Evolutionary conservation across 2,797 vertebrate species (phyloP), one percentile per base, ranked within the genome.

Genomic region (Gallinago solitaria): DNA sequence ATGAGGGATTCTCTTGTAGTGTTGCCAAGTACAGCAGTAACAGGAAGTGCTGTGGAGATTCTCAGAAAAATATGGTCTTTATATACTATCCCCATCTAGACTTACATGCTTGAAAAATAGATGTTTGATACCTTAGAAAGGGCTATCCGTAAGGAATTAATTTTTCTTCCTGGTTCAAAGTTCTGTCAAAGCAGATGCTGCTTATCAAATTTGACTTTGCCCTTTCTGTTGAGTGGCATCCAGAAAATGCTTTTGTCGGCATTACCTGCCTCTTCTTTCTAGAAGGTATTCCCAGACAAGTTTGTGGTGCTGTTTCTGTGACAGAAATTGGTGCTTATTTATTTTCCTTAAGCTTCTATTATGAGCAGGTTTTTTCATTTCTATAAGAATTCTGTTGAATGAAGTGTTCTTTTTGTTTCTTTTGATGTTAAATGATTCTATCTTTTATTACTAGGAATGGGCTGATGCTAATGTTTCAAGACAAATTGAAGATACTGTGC

Each of bases 401-500:
- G 2, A 74, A 15, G 9, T 30, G 8, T 20, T 48, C 2, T 39
- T 24, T 81, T 43, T 45, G 21, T 80, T 87, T 27, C 8, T 12
- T 50, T 71, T 77, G 3, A 4, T 80, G 37, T 51, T 79, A 76
- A 90, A 78, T 84, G 30, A 17, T 73, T 59, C 19, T 78, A 1
- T 90, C 63, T 68, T 83, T 95, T 57, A 37, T 95, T 84, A 39
- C 54, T 96, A 99, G 99, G 98, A 98, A 57, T 99, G 99, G 99
- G 99, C 99, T 74, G 98, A 98, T 97, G 98, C 97, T 97, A 99
- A 99, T 95, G 98, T 98, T 96, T 99, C 99, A 57, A 98, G 98
- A 91, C 98, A 99, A 93, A 99, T 99, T 95, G 99, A 99, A 97
- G 98, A 99, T 95, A 99, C 99, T 7, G 99, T 99, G 53, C 97